Evolutionary conservation across 2,888 invertebrate species (phyloP), one percentile per base, ranked within the genome.

Genomic region (Dromius quadrimaculatus): DNA sequence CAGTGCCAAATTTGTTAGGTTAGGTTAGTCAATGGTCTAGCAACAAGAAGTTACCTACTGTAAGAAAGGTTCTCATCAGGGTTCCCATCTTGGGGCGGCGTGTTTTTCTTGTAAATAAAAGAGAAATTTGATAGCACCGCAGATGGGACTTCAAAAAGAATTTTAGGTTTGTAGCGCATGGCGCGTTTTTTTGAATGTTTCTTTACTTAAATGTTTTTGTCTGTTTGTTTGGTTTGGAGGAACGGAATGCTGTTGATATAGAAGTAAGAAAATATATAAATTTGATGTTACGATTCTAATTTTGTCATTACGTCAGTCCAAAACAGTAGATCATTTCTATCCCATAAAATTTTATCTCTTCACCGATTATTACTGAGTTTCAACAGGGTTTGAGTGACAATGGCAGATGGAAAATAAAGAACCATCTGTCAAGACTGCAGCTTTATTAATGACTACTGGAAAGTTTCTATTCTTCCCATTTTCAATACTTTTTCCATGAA

Each of bases 71-170:
- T 9, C 28, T 38, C 43, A 17, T 41, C 17, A 65, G 54, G 65
- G 8, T n/a, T 9, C 28, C 20, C 43, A 17, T 41, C 17, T 28
- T 28, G 54, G 71, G 74, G 74, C 71, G 73, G 72, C 71, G 45
- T 73, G 74, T 73, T 73, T 74, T 74, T 73, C 71, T 73, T 71
- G 71, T 61, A 74, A 72, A 72, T 73, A 72, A 74, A 23, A 71
- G 70, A 45, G 73, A 71, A 73, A 70, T 71, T 73, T 71, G 73
- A 73, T 68, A 59, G 13, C 59, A 13, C 11, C 19, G 68, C 68
- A 68, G 68, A 68, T 68, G 68, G 41, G 13, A 54, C 23, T 54
- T 54, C 50, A 54, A 54, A 54, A 28, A 11, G 13, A 15, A 1
- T 15, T 41, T 41, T 28, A 2, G 13, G 4, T 28, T 3, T 5